phyloP scores from a whole-genome alignment of 2,888 invertebrate species.

The Tuberolachnus salignus region DNA sequence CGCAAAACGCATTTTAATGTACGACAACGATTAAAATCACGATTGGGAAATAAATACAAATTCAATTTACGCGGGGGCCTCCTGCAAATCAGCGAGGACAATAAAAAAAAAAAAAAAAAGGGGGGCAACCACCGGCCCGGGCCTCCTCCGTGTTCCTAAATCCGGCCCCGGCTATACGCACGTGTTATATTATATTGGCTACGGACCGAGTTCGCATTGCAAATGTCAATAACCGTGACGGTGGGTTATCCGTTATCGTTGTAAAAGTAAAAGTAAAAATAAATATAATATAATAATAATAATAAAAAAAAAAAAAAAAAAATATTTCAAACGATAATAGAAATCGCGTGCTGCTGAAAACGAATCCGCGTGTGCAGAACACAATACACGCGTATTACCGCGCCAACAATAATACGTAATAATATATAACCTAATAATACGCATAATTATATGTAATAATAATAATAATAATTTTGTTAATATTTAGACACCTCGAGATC shows the following conservation, averaged over 20 bases:
- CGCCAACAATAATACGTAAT: too few relatives aligned
- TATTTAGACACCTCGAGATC: conserved; percentile 49
- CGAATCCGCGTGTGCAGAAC: not conserved
- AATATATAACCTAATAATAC: not conserved
- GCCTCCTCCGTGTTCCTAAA: too few relatives aligned
- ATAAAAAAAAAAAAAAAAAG: too few relatives aligned
- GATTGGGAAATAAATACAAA: too few relatives aligned
- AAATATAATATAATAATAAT: too few relatives aligned
- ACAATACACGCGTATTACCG: too few relatives aligned
- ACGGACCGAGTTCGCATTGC: not conserved
- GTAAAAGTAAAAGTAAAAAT: conserved; percentile 12
- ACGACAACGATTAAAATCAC: too few relatives aligned
- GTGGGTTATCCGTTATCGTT: conserved; percentile 55
- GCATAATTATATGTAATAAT: not conserved
- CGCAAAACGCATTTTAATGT: too few relatives aligned
- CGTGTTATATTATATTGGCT: not conserved
- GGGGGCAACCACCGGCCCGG: too few relatives aligned
- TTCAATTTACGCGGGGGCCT: too few relatives aligned
- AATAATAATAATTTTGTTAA: not conserved
- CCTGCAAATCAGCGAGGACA: too few relatives aligned
- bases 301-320: not conserved
- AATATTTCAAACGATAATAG: not conserved
- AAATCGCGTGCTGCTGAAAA: too few relatives aligned
- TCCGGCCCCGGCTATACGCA: not conserved
- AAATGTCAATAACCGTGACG: conserved; percentile 44